Conservation (phyloP, 1,140 invertebrate genomes). For the Bradynema listronoti region DNA sequence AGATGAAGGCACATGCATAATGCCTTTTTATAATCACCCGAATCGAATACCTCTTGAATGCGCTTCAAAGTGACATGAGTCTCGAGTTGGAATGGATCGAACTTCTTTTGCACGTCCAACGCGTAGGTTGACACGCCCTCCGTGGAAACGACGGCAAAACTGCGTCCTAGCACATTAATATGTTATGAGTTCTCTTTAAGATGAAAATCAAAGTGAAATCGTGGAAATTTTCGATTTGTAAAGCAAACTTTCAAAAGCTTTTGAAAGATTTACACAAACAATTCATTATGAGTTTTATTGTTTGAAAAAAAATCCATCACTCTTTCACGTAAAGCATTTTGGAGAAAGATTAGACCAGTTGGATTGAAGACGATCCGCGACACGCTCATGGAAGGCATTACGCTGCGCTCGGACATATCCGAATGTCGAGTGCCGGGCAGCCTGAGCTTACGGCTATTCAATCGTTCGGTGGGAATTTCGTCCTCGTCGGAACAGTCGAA, state of each 20-base stretch:
- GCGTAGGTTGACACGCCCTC: conserved; percentile 40
- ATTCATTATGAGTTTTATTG: too few species aligned
- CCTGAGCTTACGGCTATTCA: conserved; percentile 14
- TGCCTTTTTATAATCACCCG: conserved; percentile 32
- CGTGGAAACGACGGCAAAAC: conserved; percentile 41
- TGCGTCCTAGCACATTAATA: too few species aligned
- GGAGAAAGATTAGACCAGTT: conserved; percentile 20
- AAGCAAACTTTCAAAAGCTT: too few species aligned
- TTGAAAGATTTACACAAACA: neutral
- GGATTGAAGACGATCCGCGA: conserved; percentile 32
- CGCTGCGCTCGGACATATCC: conserved; percentile 33
- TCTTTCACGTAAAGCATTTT: too few species aligned
- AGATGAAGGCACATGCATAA: conserved; percentile 28
- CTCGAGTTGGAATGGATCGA: conserved; percentile 35
- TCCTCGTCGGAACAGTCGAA: conserved; percentile 36
- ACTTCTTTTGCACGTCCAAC: conserved; percentile 24
- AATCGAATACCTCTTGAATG: conserved; percentile 15
- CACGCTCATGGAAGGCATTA: conserved; percentile 23
- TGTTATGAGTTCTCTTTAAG: conserved; percentile 2
- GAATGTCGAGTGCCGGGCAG: conserved; percentile 32
- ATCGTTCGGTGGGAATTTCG: conserved; percentile 18
- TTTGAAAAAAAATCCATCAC: too few species aligned
- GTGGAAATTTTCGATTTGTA: neutral
- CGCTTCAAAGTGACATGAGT: conserved; percentile 18
- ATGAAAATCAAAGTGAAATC: neutral